phyloP scores from a whole-genome alignment of 92 coral and sea anemone genomes.

The Pocillopora grandis region DNA sequence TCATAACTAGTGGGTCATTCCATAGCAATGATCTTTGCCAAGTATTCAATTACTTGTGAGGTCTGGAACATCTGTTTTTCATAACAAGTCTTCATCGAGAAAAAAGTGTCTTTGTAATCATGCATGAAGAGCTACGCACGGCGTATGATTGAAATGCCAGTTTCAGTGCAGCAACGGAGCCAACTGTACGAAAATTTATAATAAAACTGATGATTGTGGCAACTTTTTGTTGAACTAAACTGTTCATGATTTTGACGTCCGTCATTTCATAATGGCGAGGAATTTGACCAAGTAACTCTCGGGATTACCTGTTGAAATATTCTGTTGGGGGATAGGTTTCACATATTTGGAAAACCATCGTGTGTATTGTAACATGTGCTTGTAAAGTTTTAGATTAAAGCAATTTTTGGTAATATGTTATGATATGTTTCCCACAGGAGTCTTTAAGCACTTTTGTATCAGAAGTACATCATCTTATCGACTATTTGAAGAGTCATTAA shows the following conservation, averaged over 20 bases:
- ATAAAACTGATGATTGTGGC: neutral
- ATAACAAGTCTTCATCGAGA: constrained; percentile 4
- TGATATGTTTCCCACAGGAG: neutral
- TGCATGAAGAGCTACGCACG: neutral
- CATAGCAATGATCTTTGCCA: constrained; percentile 26
- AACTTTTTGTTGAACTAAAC: constrained; percentile 9
- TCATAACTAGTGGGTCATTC: neutral
- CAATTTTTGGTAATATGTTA: neutral
- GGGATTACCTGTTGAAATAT: no score
- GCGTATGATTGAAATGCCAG: no score
- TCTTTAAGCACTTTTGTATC: neutral
- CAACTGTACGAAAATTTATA: no score
- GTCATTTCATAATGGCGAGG: neutral
- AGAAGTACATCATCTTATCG: neutral
- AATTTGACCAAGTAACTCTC: neutral
- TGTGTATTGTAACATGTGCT: neutral
- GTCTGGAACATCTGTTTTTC: constrained; percentile 32
- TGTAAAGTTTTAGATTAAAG: neutral
- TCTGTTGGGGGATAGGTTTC: no score
- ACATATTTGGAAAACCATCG: no score
- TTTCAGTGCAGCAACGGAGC: no score
- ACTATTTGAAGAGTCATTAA: neutral
- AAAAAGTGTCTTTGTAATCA: neutral
- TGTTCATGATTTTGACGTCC: neutral
- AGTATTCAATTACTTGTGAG: neutral